Base-by-base conservation (phyloP, 2,797 vertebrate genomes). In the Clarias fuscus region DNA sequence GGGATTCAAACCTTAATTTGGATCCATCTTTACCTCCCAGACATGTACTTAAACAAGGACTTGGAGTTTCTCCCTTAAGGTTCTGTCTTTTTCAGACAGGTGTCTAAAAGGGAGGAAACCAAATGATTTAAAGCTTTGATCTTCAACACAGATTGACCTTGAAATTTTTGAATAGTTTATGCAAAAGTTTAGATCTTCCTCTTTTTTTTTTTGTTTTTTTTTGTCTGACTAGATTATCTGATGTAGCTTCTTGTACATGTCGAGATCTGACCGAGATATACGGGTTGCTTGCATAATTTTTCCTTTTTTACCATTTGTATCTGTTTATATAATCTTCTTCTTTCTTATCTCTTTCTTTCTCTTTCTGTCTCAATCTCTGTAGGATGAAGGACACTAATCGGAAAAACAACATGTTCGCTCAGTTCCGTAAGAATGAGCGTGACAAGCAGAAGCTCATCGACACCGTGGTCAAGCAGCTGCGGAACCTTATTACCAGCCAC, bases 391-490 rank as follows among this genome's bases (percentile, higher is more conserved):
- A 99, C 94, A 96, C 95, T 0, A 97, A 97, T 93, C 94, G 97
- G 85, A 99, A 98, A 92, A 99, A 97, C 96, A 97, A 96, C 81
- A 94, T 99, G 92, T 98, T 99, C 58, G 96, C 97, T 61, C 98
- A 98, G 90, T 99, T 99, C 91, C 96, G 97, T 91, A 99, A 98
- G 89, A 97, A 97, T 0, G 98, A 99, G 90, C 86, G 97, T 37
- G 98, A 99, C 94, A 94, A 98, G 79, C 98, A 99, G 95, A 98
- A 97, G 86, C 92, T 99, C 89, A 98, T 99, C 17, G 98, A 99
- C 91, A 93, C 98, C 0, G 95, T 99, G 92, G 95, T 97, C 93
- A 98, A 97, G 86, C 98, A 99, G 93, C 96, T 99, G 20, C 96
- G 97, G 18, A 93, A 95, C 92, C 96, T 99, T 92, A 98, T 99